Evolutionary conservation across 2,888 invertebrate genomes (phyloP), one percentile per base, ranked within the genome.

Genomic region (Geotrupes spiniger): DNA sequence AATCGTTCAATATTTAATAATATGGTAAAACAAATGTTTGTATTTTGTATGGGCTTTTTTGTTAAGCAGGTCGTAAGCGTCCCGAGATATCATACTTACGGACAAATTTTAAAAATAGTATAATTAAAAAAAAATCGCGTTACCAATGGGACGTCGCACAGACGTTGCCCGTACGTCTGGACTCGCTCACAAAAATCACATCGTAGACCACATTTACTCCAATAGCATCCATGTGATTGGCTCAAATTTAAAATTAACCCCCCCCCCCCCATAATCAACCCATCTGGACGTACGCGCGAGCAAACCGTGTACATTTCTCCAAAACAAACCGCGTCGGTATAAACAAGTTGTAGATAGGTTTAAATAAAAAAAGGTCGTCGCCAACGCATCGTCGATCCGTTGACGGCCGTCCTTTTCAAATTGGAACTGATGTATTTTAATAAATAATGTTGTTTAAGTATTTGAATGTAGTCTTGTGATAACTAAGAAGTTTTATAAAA

Each of bases 381-480:
- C 6, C 21, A 21, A 21, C 3, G 3, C 21, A 21, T 21, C 6
- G 21, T 4, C 21, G 21, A 21, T 21, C 6, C 6, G 6, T 21
- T 21, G 21, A 21, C 21, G 21, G 6, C 21, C 3, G 21, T n/a
- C 17, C 15, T 14, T 40, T 40, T 40, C 40, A 26, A 26, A 40
- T 25, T 14, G 40, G 40, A 40, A 25, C 25, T 40, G 27, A 42
- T 36, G 59, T 64, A 65, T 65, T 65, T 66, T 63, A 63, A 63
- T n/a, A n/a, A n/a, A n/a, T 63, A 63, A 61, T 48, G 57, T 64
- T 62, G 60, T 48, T 42, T 42, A 42, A 59, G 57, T 59, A 59
- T 58, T 21, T 63, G 55, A 59, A 62, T 65, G 64, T 66, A 66
- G 66, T 66, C 64, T 64, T 68, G 66, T 68, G 65, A 67, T 66